Base-by-base conservation (phyloP, 1,140 invertebrate genomes). In the Coenobita brevimanus region DNA sequence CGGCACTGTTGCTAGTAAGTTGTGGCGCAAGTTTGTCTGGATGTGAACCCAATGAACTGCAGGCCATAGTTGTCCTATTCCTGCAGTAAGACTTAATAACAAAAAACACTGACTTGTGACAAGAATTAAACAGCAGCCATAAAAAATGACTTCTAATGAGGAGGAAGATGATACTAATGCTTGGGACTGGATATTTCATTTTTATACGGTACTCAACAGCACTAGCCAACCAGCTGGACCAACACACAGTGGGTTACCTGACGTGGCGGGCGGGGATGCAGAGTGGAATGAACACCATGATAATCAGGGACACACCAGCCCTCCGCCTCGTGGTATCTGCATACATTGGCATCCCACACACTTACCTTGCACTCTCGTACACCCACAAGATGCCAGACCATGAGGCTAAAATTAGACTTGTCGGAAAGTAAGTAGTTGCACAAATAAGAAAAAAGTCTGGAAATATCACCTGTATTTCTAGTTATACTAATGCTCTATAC, bases 171-270 rank as follows among this genome's bases (percentile, higher is more conserved):
- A n/a, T n/a, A n/a, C n/a, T n/a, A n/a, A n/a, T n/a, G n/a, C n/a
- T n/a, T n/a, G n/a, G n/a, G n/a, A n/a, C n/a, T n/a, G n/a, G n/a
- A n/a, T n/a, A n/a, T n/a, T n/a, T n/a, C n/a, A n/a, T n/a, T n/a
- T n/a, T n/a, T n/a, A n/a, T n/a, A n/a, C n/a, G n/a, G n/a, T n/a
- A n/a, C n/a, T n/a, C n/a, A n/a, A 90, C 92, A 96, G 97, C 96
- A 24, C 92, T 98, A 89, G 96, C 95, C 21, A 95, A 96, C 91
- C 97, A 98, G 92, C 93, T 99, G 86, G 96, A 97, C 91, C 95
- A 96, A 88, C 95, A 97, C 91, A 96, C 96, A 0, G 95, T 97
- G 57, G 97, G 97, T 38, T 97, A 97, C 91, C 92, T 98, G 13
- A 97, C 96, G 0, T 97, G 97, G 91, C 95, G 96, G 92, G 94